Evolutionary conservation across 2,888 invertebrate species (phyloP).

Genomic region (Agrochola circellaris): DNA sequence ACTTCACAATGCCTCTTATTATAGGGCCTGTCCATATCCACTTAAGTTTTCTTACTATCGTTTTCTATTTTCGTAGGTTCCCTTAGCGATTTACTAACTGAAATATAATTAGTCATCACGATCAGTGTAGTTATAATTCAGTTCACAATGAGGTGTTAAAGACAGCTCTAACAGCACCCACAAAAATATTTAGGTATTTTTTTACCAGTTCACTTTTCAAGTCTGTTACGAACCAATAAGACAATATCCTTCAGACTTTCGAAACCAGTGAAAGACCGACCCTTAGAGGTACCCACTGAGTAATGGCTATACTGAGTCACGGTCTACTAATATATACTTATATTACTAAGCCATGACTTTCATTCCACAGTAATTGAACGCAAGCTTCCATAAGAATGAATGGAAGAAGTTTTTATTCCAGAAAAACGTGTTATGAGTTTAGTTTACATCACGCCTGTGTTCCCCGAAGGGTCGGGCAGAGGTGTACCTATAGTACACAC

Average conservation of each 20-base stretch:
- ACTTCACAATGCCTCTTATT: too few species aligned
- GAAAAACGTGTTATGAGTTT: background rate
- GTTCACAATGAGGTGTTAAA: background rate
- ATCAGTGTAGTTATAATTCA: too few species aligned
- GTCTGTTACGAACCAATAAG: conserved; percentile 9
- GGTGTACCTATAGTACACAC: background rate
- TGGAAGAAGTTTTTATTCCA: conserved; percentile 25
- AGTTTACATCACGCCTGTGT: background rate
- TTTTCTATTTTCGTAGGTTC: too few species aligned
- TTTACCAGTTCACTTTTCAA: background rate
- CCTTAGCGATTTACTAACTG: too few species aligned
- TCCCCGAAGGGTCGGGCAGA: background rate
- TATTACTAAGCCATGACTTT: conserved; percentile 64
- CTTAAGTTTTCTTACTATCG: too few species aligned
- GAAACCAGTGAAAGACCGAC: conserved; percentile 18
- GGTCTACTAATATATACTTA: conserved; percentile 58
- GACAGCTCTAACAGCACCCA: background rate
- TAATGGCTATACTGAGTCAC: conserved; percentile 59
- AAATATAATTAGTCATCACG: too few species aligned
- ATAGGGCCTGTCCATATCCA: too few species aligned
- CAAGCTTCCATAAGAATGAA: conserved; percentile 8
- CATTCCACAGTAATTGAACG: conserved; percentile 51
- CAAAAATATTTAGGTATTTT: background rate
- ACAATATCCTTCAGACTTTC: background rate
- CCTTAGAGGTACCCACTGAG: conserved; percentile 11